Evolutionary conservation across 2,113 vertebrate genomes (phyloP).

Genomic region (Seriola rivoliana): DNA sequence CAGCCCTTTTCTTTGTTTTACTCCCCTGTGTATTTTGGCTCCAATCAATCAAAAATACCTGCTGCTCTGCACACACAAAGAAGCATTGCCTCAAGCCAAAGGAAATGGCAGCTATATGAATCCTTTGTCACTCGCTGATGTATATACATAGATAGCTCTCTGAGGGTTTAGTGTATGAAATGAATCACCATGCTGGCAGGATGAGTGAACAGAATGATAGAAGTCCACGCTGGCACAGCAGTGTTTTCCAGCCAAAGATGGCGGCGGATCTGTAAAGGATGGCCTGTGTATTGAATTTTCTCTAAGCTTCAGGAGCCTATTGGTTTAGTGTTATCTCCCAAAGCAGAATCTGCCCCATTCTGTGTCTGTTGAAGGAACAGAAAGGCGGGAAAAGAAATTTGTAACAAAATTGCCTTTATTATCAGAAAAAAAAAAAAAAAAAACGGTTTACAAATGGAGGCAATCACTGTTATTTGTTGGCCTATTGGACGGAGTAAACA

Average conservation of each 20-base stretch:
- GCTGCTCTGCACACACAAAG: constrained; percentile 2
- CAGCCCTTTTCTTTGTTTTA: constrained; percentile 9
- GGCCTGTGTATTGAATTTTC: constrained; percentile 30
- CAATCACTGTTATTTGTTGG: constrained; percentile 1
- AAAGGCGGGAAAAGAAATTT: background rate
- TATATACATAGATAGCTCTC: constrained; percentile 43
- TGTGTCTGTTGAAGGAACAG: background rate
- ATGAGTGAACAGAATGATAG: constrained; percentile 39
- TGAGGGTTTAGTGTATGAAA: constrained; percentile 33
- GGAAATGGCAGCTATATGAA: constrained; percentile 30
- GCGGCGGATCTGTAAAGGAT: constrained; percentile 33
- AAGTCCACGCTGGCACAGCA: constrained; percentile 7
- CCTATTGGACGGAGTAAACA: constrained; percentile 44
- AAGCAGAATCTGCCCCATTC: constrained; percentile 29
- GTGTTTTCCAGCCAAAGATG: constrained; percentile 31
- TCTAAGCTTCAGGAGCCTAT: constrained; percentile 39
- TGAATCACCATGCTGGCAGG: constrained; percentile 32
- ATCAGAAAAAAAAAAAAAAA: constrained; percentile 8
- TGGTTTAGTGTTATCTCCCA: constrained; percentile 42
- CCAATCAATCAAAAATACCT: constrained; percentile 50
- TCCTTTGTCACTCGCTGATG: constrained; percentile 49
- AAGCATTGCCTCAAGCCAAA: constrained; percentile 24
- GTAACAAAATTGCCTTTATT: constrained; percentile 44
- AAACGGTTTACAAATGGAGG: constrained; percentile 37
- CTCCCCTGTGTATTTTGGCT: constrained; percentile 1